These are phyloP conservation scores for Mizuhopecten yessoensis DNA, from an alignment of 1,140 invertebrate genomes.

Conservation along the genomic window DNA sequence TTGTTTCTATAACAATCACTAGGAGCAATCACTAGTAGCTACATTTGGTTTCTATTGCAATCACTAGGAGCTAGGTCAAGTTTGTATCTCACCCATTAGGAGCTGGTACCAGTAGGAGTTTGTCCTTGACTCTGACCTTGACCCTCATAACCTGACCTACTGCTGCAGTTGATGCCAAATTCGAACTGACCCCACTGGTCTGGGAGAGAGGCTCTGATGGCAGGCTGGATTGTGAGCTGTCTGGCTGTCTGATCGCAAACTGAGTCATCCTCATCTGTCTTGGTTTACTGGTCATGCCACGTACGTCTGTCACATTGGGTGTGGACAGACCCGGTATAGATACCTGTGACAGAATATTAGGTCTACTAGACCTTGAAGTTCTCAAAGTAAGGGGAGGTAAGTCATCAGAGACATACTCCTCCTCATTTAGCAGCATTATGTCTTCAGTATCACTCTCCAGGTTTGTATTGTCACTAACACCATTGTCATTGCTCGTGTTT, in stretches of 20 bases:
- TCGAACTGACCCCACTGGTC: neutral
- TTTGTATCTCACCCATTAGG: constrained; percentile 55
- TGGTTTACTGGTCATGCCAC: constrained; percentile 36
- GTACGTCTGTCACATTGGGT: neutral
- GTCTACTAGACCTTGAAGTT: neutral
- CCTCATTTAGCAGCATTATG: constrained; percentile 33
- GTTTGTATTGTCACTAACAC: neutral
- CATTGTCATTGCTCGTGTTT: neutral
- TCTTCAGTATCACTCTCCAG: constrained; percentile 6
- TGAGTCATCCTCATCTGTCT: constrained; percentile 60
- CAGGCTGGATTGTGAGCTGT: neutral
- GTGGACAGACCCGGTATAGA: neutral
- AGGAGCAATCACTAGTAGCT: too few species aligned
- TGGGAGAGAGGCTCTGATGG: neutral
- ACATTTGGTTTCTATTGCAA: too few species aligned
- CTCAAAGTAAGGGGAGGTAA: neutral
- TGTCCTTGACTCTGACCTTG: constrained; percentile 70
- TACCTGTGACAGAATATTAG: neutral
- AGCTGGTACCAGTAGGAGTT: constrained; percentile 70
- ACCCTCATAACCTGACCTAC: constrained; percentile 60
- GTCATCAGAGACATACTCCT: constrained; percentile 12
- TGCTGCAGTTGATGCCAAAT: neutral
- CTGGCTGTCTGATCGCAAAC: constrained; percentile 50
- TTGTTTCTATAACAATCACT: too few species aligned
- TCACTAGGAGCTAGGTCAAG: too few species aligned